A percentile compares a stretch with the other conserved stretches of the same genome.
phyloP scores from a whole-genome alignment of 1,140 invertebrate species.

The Bombus cullumanus region DNA sequence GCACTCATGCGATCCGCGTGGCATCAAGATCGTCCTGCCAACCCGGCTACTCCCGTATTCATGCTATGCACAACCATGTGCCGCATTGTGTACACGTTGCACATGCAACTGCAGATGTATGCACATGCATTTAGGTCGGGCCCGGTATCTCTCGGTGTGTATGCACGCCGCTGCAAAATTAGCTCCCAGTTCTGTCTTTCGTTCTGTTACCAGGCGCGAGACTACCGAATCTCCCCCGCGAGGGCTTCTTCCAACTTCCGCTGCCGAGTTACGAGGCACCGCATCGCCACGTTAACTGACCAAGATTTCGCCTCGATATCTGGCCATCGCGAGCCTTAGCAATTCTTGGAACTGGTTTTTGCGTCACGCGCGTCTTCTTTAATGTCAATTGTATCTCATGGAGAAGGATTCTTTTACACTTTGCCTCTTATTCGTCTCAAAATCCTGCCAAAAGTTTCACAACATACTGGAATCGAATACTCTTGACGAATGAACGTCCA shows the following conservation, averaged over 20 bases:
- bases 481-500: too few species aligned
- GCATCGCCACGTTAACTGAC: background rate
- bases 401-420: too few species aligned
- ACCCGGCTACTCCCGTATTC: slow-evolving; percentile 27
- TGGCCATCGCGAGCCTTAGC: too few species aligned
- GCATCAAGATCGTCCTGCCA: slow-evolving; percentile 34
- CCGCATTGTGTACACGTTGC: slow-evolving; percentile 44
- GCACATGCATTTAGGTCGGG: slow-evolving; percentile 52
- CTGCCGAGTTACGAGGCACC: background rate
- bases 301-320: too few species aligned
- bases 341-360: background rate
- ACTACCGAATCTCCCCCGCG: background rate
- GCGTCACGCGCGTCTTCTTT: too few species aligned
- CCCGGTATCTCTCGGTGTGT: slow-evolving; percentile 21
- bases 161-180: slow-evolving; percentile 54
- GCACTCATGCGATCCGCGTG: slow-evolving; percentile 25
- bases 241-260: background rate
- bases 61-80: slow-evolving; percentile 32
- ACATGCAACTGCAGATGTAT: slow-evolving; percentile 41
- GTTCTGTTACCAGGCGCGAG: slow-evolving; percentile 44
- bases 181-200: slow-evolving; percentile 39
- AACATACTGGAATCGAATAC: too few species aligned
- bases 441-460: too few species aligned
- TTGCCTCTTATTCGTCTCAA: too few species aligned
- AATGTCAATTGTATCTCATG: too few species aligned